phyloP scores from a whole-genome alignment of 1,140 invertebrate species.

The Drosophila azteca region DNA sequence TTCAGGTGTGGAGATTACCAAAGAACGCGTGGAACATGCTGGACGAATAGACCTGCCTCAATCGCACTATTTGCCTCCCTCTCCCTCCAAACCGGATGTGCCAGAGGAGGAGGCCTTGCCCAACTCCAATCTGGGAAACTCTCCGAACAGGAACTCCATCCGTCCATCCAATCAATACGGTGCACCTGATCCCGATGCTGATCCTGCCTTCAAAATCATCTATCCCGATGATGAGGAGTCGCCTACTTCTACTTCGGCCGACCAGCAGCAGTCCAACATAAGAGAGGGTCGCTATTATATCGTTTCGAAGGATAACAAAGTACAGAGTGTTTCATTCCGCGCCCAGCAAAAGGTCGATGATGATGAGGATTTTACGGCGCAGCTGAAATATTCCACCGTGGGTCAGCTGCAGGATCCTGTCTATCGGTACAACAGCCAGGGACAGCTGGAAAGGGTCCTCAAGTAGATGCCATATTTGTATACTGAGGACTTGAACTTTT shows the following conservation, averaged over 20 bases:
- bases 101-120: slow-evolving; percentile 18
- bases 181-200: slow-evolving; percentile 11
- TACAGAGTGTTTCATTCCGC: slow-evolving; percentile 70
- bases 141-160: background rate
- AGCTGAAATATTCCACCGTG: slow-evolving; percentile 72
- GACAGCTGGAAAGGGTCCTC: slow-evolving; percentile 69
- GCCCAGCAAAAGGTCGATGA: slow-evolving; percentile 57
- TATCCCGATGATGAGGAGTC: slow-evolving; percentile 59
- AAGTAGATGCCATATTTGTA: too few species aligned
- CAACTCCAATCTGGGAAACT: background rate
- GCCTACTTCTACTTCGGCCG: background rate
- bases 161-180: slow-evolving; percentile 55
- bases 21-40: slow-evolving; percentile 57
- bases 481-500: too few species aligned
- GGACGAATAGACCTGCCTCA: slow-evolving; percentile 29
- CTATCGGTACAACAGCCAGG: slow-evolving; percentile 70
- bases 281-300: slow-evolving; percentile 76
- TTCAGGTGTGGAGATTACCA: slow-evolving; percentile 57
- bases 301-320: slow-evolving; percentile 62
- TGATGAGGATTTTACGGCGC: slow-evolving; percentile 69
- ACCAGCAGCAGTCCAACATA: slow-evolving; percentile 6
- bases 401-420: slow-evolving; percentile 77
- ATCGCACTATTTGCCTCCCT: slow-evolving; percentile 21
- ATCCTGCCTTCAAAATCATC: slow-evolving; percentile 55
- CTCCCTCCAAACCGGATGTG: slow-evolving; percentile 16